Conservation (phyloP, 2,888 invertebrate genomes). For the Platerodrilus igneus region DNA sequence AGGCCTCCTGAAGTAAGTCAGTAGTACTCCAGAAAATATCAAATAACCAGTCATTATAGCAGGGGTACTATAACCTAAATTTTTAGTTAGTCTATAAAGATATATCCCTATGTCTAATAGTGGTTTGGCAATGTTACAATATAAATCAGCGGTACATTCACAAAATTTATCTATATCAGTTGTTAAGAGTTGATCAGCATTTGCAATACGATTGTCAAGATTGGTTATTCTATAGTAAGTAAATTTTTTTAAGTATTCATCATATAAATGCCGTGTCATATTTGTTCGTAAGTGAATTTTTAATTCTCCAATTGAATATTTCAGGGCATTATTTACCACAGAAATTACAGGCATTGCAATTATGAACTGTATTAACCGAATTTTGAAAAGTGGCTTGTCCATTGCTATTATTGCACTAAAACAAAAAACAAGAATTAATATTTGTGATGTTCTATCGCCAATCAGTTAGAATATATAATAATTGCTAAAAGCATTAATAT, state of each 20-base stretch:
- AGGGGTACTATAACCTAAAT: conserved; percentile 84
- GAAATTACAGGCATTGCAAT: conserved; percentile 88
- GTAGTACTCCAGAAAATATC: conserved; percentile 75
- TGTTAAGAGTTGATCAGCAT: conserved; percentile 92
- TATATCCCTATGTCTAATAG: conserved; percentile 92
- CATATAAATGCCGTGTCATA: conserved; percentile 80
- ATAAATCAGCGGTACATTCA: conserved; percentile 89
- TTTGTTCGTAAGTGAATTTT: conserved; percentile 88
- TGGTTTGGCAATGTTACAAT: conserved; percentile 95
- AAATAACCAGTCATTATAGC: conserved; percentile 83
- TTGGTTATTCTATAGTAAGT: conserved; percentile 97
- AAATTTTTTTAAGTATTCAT: conserved; percentile 91
- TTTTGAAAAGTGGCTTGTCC: conserved; percentile 71
- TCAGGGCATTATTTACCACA: conserved; percentile 87
- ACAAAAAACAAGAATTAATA: conserved; percentile 4
- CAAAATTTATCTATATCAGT: conserved; percentile 98
- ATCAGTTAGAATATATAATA: no score
- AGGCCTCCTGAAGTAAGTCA: conserved; percentile 84
- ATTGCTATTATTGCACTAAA: conserved; percentile 89
- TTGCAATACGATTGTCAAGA: conserved; percentile 89
- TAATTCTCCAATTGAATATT: conserved; percentile 91
- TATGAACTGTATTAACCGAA: conserved; percentile 71
- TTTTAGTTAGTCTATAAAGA: conserved; percentile 78
- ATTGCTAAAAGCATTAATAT: neutral
- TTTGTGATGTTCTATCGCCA: no score